Evolutionary conservation across 2,888 invertebrate genomes (phyloP).

Genomic region (Endomychus coccineus): DNA sequence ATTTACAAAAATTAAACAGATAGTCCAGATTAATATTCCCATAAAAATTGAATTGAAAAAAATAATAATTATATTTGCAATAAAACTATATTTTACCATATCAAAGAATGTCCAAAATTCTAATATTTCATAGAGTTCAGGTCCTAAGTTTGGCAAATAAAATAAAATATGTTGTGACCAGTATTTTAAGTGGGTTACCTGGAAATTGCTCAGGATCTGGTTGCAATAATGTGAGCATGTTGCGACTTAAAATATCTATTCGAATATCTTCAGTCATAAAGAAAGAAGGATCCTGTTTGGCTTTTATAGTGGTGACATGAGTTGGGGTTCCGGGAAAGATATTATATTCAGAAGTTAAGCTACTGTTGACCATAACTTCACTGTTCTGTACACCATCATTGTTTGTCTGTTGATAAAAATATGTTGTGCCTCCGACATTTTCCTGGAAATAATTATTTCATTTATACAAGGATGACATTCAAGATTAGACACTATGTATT

Average conservation of each 20-base stretch:
- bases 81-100: too few relatives aligned
- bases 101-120: too few relatives aligned
- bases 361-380: conserved; percentile 21
- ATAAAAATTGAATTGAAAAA: too few relatives aligned
- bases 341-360: conserved; percentile 46
- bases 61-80: too few relatives aligned
- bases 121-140: too few relatives aligned
- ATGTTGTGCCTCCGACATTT: conserved; percentile 91
- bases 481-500: conserved; percentile 2
- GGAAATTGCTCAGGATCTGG: conserved; percentile 60
- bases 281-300: conserved; percentile 54
- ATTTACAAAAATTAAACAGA: too few relatives aligned
- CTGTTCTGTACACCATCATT: conserved; percentile 36
- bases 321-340: conserved; percentile 59
- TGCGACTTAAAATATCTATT: conserved; percentile 67
- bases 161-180: conserved; percentile 13
- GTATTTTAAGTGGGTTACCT: too few relatives aligned
- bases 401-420: conserved; percentile 71
- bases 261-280: conserved; percentile 81
- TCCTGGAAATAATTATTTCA: conserved; percentile 61
- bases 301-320: conserved; percentile 49
- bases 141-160: conserved; percentile 21
- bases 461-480: conserved; percentile 7
- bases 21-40: too few relatives aligned
- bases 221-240: conserved; percentile 65